Evolutionary conservation across 2,113 vertebrate species (phyloP), one percentile per base, ranked within the genome.

Genomic region (Phalacrocorax pelagicus): DNA sequence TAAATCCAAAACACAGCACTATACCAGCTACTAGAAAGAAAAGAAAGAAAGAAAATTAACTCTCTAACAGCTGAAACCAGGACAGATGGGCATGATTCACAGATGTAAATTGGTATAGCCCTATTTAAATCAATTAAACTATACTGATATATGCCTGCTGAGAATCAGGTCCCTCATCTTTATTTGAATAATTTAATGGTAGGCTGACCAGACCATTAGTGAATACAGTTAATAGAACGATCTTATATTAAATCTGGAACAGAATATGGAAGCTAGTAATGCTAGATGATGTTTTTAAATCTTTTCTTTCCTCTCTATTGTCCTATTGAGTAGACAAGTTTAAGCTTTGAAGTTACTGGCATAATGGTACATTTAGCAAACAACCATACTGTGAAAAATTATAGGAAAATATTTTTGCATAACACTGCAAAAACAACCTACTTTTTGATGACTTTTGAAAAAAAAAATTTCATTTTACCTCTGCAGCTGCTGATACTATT

Each of bases 101-200:
- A 94, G 62, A 86, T 93, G 81, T 85, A 93, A 90, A 92, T 91
- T 73, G 74, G 40, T 69, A 73, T 54, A 72, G 46, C 30, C 58
- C 58, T 90, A 40, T 95, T 95, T 93, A 86, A 96, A 88, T 93
- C 93, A 94, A 69, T 88, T 84, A 93, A 90, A 94, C 42, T 83
- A 11, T 51, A 81, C 67, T 90, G 62, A 55, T 88, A 63, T 15
- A 36, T 84, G 57, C 65, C 88, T 81, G 82, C 52, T 86, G 72
- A 96, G 88, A 89, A 93, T 95, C 88, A 87, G 44, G 65, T 86
- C 75, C 86, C 54, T 80, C 51, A 54, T 88, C 70, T 83, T 96
- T 95, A 66, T 92, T 82, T 90, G 65, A 95, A 81, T 92, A 91
- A 95, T 90, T 92, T 90, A 81, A 86, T 93, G 94, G 75, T 93